Conservation (phyloP, 2,888 invertebrate species). For the Drosophila pseudotakahashii region DNA sequence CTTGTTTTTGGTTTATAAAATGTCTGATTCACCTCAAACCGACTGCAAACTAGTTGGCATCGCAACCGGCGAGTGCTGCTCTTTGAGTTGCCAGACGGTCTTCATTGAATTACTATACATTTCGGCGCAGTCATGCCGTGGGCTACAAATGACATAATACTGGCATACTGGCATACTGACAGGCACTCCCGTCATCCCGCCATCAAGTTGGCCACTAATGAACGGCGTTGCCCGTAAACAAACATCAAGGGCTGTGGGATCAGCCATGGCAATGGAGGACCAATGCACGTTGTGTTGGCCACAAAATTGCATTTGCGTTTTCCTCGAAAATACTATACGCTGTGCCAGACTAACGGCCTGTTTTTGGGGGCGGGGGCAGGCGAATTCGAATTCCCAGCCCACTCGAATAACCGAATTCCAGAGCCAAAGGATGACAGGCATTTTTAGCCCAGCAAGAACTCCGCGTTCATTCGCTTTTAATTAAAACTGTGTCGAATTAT, state of each 20-base stretch:
- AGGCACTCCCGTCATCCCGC: slow-evolving; percentile 19
- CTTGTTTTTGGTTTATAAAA: neutral
- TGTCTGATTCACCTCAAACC: neutral
- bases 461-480: slow-evolving; percentile 28
- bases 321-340: slow-evolving; percentile 31
- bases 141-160: slow-evolving; percentile 41
- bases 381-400: slow-evolving; percentile 3
- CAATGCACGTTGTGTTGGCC: slow-evolving; percentile 42
- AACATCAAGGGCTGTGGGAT: slow-evolving; percentile 39
- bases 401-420: slow-evolving; percentile 6
- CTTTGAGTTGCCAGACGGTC: slow-evolving; percentile 14
- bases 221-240: slow-evolving; percentile 49
- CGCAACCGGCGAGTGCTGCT: neutral
- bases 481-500: slow-evolving; percentile 37
- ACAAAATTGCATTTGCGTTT: slow-evolving; percentile 64
- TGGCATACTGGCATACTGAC: slow-evolving; percentile 32
- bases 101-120: slow-evolving; percentile 54
- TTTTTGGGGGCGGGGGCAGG: neutral
- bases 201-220: slow-evolving; percentile 58
- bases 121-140: slow-evolving; percentile 23
- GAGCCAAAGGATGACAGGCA: neutral
- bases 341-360: slow-evolving; percentile 4
- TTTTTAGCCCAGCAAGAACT: neutral
- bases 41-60: neutral
- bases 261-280: slow-evolving; percentile 7